These are phyloP conservation scores for Oreochromis aureus DNA, from an alignment of 2,113 vertebrate genomes.

Conservation along the genomic window DNA sequence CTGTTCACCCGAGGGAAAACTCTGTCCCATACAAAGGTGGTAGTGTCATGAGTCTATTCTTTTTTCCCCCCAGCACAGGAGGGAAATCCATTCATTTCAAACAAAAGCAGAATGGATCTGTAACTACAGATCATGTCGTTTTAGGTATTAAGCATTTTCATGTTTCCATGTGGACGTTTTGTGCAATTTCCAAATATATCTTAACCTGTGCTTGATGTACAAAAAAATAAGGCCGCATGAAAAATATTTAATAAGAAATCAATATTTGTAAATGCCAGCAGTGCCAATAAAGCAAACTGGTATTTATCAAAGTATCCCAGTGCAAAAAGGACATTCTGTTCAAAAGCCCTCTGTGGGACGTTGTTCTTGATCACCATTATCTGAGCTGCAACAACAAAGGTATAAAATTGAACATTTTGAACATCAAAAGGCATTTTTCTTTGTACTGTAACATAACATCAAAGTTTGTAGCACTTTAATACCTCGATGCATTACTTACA, in stretches of 20 bases:
- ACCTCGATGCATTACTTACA: constrained; percentile 40
- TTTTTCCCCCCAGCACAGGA: background rate
- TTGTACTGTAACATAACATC: background rate
- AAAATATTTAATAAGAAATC: background rate
- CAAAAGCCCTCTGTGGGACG: background rate
- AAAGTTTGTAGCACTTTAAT: background rate
- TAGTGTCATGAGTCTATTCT: background rate
- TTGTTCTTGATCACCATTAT: constrained; percentile 12
- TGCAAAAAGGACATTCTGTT: background rate
- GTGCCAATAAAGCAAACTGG: background rate
- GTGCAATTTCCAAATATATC: background rate
- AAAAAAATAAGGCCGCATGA: background rate
- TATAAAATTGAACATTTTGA: background rate
- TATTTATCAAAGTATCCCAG: background rate
- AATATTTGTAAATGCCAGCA: background rate
- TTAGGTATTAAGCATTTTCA: background rate
- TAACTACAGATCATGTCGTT: background rate
- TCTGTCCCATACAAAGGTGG: background rate
- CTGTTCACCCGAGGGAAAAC: background rate
- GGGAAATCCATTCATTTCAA: background rate
- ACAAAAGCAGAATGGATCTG: background rate
- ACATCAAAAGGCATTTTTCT: background rate
- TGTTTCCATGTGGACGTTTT: background rate
- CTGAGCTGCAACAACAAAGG: constrained; percentile 42
- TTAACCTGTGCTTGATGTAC: background rate